A percentile compares a stretch with the other conserved stretches of the same genome.
These are phyloP conservation scores for Danio jaintianensis DNA, from an alignment of 2,797 vertebrate genomes.

Conservation along the genomic window DNA sequence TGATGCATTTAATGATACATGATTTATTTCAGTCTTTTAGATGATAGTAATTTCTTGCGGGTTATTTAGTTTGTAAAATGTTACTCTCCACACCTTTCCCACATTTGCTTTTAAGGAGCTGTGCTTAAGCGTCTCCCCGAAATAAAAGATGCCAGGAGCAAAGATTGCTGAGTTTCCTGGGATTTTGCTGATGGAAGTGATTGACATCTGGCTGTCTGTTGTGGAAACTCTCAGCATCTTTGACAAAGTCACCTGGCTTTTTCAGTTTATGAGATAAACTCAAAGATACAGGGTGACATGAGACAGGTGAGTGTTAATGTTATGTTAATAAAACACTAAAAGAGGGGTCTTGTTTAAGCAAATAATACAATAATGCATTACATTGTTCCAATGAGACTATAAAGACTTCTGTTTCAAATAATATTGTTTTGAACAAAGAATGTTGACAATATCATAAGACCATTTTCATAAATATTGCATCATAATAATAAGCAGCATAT, in stretches of 20 bases:
- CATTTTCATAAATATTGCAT: neutral
- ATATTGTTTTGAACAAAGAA: neutral
- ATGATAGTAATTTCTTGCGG: no score
- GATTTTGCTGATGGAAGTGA: slow-evolving; percentile 85
- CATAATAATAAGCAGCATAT: no score
- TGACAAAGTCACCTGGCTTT: slow-evolving; percentile 64
- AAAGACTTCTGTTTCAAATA: neutral
- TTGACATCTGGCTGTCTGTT: slow-evolving; percentile 88
- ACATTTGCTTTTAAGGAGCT: no score
- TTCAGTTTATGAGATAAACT: neutral
- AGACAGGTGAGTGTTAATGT: neutral
- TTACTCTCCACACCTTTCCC: no score
- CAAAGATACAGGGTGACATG: neutral
- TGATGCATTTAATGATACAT: no score
- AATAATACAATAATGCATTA: neutral
- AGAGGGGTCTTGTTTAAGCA: neutral
- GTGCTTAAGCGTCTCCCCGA: no score
- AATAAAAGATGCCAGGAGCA: slow-evolving; percentile 42
- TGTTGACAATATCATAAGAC: neutral
- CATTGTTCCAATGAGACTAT: neutral
- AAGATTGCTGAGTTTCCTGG: slow-evolving; percentile 83
- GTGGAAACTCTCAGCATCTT: slow-evolving; percentile 77
- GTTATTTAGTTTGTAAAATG: no score
- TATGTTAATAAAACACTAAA: neutral
- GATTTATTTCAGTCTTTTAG: no score